These are phyloP conservation scores for Adineta ricciae DNA, from an alignment of 2,888 invertebrate species.

Conservation along the genomic window DNA sequence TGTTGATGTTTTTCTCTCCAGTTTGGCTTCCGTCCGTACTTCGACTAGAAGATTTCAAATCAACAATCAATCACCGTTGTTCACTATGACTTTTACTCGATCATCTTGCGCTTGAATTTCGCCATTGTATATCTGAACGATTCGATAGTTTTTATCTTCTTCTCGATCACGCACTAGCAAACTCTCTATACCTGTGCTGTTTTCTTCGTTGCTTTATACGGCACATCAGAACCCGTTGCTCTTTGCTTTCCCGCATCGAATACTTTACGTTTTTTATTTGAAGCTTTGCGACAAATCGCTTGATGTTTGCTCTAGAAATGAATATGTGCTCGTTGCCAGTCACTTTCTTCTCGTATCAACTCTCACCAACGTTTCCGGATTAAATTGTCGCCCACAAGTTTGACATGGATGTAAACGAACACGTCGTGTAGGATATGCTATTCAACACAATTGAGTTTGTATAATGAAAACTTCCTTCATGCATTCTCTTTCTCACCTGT, in stretches of 20 bases:
- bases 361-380: conserved; percentile 60
- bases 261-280: conserved; percentile 68
- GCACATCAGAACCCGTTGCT: conserved; percentile 53
- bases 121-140: neutral
- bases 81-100: neutral
- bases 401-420: conserved; percentile 61
- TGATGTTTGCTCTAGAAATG: conserved; percentile 61
- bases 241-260: conserved; percentile 86
- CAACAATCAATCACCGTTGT: neutral
- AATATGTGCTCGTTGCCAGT: neutral
- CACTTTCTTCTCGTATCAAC: neutral
- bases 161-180: neutral
- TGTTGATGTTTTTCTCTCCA: conserved; percentile 89
- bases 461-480: neutral
- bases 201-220: conserved; percentile 29
- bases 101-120: neutral
- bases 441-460: neutral
- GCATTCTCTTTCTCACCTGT: neutral
- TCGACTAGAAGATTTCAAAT: conserved; percentile 36
- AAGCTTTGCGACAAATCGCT: conserved; percentile 71
- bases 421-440: conserved; percentile 8
- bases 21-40: conserved; percentile 53
- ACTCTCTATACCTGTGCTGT: conserved; percentile 19
- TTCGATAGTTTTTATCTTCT: no score
- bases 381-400: conserved; percentile 72